Evolutionary conservation across 2,797 vertebrate species (phyloP).

Genomic region (Pangasius krempfi): DNA sequence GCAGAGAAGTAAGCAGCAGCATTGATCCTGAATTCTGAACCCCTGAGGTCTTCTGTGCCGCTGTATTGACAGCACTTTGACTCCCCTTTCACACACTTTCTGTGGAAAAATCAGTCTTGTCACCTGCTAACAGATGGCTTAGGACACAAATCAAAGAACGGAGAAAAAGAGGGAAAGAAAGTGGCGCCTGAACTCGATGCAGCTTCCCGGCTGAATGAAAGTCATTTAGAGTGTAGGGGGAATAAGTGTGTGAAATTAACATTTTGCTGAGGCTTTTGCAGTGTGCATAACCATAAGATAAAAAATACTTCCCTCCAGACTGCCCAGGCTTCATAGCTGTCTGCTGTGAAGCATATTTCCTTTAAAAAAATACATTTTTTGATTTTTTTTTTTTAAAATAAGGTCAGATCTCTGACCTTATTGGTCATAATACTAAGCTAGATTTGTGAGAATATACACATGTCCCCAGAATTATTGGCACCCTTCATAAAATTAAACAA

Average conservation of each 20-base stretch:
- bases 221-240: conserved; percentile 14
- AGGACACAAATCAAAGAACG: conserved; percentile 41
- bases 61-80: conserved; percentile 47
- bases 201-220: conserved; percentile 17
- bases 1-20: conserved; percentile 9
- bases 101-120: conserved; percentile 43
- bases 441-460: no score
- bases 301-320: conserved; percentile 13
- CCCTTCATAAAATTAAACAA: neutral
- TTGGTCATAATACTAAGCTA: neutral
- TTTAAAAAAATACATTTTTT: neutral
- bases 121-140: conserved; percentile 46
- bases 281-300: neutral
- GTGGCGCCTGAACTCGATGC: conserved; percentile 17
- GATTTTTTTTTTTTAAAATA: no score
- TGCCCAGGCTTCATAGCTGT: neutral
- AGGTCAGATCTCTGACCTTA: neutral
- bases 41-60: conserved; percentile 38
- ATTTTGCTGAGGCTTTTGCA: conserved; percentile 11
- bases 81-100: conserved; percentile 39
- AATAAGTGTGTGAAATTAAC: conserved; percentile 13
- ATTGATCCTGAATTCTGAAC: conserved; percentile 49
- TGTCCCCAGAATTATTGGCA: neutral
- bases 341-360: neutral
- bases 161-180: conserved; percentile 28